Evolutionary conservation across 2,113 vertebrate genomes (phyloP).

Genomic region (Ovibos moschatus): DNA sequence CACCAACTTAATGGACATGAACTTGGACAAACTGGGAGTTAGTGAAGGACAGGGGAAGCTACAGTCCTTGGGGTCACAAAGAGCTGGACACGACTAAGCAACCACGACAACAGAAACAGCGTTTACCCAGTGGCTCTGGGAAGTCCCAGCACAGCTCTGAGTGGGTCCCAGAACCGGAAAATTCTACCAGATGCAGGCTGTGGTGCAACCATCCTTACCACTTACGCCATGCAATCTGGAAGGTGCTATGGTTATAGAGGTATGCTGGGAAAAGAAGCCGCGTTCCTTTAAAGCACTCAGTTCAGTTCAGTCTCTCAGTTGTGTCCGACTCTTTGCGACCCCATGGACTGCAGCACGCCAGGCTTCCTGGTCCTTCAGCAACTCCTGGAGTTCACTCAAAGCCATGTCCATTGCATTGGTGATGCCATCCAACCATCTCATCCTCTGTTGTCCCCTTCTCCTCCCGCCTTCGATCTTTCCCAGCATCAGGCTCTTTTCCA

Average conservation of each 20-base stretch:
- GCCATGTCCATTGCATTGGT: not conserved
- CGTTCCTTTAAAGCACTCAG: not conserved
- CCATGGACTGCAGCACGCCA: not conserved
- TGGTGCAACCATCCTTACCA: not conserved
- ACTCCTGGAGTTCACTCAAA: not conserved
- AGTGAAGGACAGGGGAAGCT: not conserved
- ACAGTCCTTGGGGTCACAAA: not conserved
- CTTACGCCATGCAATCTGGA: not conserved
- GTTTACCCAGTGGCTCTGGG: not conserved
- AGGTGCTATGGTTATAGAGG: not conserved
- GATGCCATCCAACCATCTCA: not conserved
- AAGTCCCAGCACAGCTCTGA: not conserved
- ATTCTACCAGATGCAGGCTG: not conserved
- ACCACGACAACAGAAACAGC: not conserved
- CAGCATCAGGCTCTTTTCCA: not conserved
- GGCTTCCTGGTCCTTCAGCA: not conserved
- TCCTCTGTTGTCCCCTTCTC: not conserved
- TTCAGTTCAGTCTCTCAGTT: not conserved
- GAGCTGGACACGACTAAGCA: not conserved
- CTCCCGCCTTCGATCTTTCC: not conserved
- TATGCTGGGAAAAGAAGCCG: not conserved
- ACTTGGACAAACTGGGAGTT: not conserved
- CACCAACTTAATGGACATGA: not conserved
- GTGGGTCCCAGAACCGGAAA: not conserved
- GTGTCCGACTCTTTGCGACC: accelerated